phyloP scores from a whole-genome alignment of 2,888 invertebrate species.

The Pandemis cinnamomeana region DNA sequence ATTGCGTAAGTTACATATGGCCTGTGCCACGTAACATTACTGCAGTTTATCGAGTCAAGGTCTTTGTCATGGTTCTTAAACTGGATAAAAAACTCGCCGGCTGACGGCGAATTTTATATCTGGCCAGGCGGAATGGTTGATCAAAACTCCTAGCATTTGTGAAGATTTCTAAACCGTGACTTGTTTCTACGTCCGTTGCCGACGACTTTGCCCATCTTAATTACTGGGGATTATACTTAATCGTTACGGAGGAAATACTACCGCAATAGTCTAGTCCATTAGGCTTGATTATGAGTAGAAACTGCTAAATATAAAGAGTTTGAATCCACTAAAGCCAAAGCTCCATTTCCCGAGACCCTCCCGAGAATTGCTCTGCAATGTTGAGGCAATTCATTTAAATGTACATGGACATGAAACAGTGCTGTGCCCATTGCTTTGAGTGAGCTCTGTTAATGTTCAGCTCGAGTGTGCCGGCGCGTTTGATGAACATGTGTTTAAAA shows the following conservation, averaged over 20 bases:
- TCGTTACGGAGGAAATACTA: background rate
- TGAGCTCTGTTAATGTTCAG: conserved; percentile 16
- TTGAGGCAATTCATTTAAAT: conserved; percentile 35
- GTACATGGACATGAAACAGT: conserved; percentile 27
- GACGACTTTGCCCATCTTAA: background rate
- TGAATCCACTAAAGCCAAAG: background rate
- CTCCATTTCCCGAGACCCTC: conserved; percentile 2
- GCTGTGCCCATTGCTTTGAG: conserved; percentile 21
- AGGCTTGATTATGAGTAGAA: conserved; percentile 4
- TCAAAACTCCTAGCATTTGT: no score
- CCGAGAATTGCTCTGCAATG: conserved; percentile 6
- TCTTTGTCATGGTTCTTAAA: background rate
- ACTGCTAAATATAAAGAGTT: background rate
- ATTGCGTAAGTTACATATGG: conserved; percentile 10
- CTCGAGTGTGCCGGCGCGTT: conserved; percentile 15
- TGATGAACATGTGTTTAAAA: conserved; percentile 19
- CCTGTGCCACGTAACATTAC: background rate
- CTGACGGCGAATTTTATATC: background rate
- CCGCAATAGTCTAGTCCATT: background rate
- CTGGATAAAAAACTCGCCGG: background rate
- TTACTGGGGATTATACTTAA: background rate
- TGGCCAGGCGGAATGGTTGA: background rate
- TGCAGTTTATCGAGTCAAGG: background rate
- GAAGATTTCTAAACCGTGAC: no score
- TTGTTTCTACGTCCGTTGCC: background rate